phyloP scores from a whole-genome alignment of 1,140 invertebrate species.

The Saccostrea echinata region DNA sequence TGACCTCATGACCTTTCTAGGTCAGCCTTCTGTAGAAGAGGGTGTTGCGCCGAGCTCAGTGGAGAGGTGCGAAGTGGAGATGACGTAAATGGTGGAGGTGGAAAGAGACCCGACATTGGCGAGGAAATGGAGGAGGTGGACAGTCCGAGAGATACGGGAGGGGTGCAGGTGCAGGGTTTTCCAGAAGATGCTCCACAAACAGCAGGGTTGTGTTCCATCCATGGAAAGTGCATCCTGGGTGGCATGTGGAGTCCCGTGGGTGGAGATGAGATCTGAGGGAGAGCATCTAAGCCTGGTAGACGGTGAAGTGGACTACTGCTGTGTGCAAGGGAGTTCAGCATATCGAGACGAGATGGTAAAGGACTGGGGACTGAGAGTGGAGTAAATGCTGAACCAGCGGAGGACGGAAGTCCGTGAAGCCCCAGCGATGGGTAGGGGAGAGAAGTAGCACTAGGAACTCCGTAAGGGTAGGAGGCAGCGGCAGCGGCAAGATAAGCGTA shows the following conservation, averaged over 20 bases:
- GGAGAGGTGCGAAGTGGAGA: conserved; percentile 47
- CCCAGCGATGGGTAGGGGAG: conserved; percentile 59
- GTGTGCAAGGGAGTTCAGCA: conserved; percentile 56
- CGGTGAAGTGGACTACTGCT: conserved; percentile 49
- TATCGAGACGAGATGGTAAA: conserved; percentile 61
- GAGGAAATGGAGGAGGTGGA: conserved; percentile 15
- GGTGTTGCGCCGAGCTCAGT: conserved; percentile 41
- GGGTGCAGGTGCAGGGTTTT: conserved; percentile 54
- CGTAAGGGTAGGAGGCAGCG: conserved; percentile 83
- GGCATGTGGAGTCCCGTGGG: conserved; percentile 38
- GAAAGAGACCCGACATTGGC: conserved; percentile 49
- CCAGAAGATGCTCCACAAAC: conserved; percentile 54
- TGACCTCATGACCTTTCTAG: conserved; percentile 52
- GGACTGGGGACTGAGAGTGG: conserved; percentile 57
- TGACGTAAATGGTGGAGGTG: conserved; percentile 41
- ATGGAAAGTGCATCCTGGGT: conserved; percentile 59
- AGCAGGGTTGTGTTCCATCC: conserved; percentile 56
- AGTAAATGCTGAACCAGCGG: conserved; percentile 59
- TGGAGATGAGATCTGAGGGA: conserved; percentile 37
- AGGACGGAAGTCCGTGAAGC: conserved; percentile 59
- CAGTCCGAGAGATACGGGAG: conserved; percentile 39
- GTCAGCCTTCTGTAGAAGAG: conserved; percentile 53
- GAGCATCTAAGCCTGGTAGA: conserved; percentile 45
- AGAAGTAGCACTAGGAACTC: conserved; percentile 71
- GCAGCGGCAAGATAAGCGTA: conserved; percentile 95